Evolutionary conservation across 1,140 invertebrate genomes (phyloP).

Genomic region (Drosophila repletoides): DNA sequence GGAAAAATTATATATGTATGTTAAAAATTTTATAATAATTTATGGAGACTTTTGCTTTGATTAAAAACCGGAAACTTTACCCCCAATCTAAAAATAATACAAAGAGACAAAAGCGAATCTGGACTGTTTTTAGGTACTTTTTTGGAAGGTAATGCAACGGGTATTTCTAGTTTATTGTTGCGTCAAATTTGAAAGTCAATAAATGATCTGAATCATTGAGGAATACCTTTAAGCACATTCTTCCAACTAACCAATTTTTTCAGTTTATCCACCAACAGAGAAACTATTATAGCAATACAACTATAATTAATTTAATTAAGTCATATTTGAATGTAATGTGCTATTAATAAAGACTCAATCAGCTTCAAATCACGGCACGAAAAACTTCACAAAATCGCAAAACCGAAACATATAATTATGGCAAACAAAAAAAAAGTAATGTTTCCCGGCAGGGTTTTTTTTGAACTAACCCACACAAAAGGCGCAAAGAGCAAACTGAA

Average conservation of each 20-base stretch:
- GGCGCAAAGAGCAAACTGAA: slow-evolving; percentile 4
- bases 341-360: slow-evolving; percentile 39
- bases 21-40: too few species aligned
- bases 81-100: too few species aligned
- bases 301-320: slow-evolving; percentile 12
- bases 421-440: slow-evolving; percentile 19
- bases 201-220: slow-evolving; percentile 6
- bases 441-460: slow-evolving; percentile 49
- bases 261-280: not conserved
- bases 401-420: slow-evolving; percentile 48
- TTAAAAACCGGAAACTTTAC: too few species aligned
- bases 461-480: slow-evolving; percentile 33
- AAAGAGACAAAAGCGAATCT: too few species aligned
- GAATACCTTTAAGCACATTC: not conserved
- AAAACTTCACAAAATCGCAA: slow-evolving; percentile 31
- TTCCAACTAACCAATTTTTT: not conserved
- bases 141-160: not conserved
- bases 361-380: slow-evolving; percentile 27
- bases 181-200: not conserved
- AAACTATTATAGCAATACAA: not conserved
- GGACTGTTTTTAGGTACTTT: too few species aligned
- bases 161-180: not conserved
- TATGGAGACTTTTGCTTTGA: too few species aligned
- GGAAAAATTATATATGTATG: too few species aligned
- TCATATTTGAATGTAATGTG: slow-evolving; percentile 23